Conservation (phyloP, 2,113 vertebrate genomes). For the Eonycteris spelaea region DNA sequence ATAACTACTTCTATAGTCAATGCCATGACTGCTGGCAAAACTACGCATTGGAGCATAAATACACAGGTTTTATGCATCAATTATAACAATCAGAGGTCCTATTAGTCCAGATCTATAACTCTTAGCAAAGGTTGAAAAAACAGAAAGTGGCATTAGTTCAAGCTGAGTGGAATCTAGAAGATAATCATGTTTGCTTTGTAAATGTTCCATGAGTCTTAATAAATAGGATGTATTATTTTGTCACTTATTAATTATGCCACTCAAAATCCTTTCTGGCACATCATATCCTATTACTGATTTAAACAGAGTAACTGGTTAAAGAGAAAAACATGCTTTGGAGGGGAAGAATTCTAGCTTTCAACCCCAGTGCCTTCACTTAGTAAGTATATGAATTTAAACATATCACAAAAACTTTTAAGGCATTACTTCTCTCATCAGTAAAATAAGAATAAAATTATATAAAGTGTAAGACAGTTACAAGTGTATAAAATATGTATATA, state of each 20-base stretch:
- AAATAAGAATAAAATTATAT: not conserved
- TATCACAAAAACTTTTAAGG: not conserved
- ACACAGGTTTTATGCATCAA: not conserved
- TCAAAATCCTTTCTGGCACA: not conserved
- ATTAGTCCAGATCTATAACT: not conserved
- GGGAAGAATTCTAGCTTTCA: not conserved
- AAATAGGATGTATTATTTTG: not conserved
- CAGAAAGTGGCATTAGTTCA: not conserved
- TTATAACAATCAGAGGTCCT: not conserved
- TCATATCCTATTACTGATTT: not conserved
- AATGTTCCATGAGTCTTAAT: not conserved
- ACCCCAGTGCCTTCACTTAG: not conserved
- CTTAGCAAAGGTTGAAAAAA: not conserved
- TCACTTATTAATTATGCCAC: not conserved
- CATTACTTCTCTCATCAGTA: not conserved
- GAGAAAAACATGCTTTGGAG: not conserved
- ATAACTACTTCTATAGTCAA: not conserved
- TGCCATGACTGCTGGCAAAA: not conserved
- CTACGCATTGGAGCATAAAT: not conserved
- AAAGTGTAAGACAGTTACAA: not conserved
- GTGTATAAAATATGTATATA: accelerated
- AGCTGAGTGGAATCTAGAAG: not conserved
- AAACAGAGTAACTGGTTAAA: not conserved
- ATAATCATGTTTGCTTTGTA: not conserved
- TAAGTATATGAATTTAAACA: conserved; percentile 6